Conservation (phyloP, 2,888 invertebrate genomes). For the Philhelius pedissequus region DNA sequence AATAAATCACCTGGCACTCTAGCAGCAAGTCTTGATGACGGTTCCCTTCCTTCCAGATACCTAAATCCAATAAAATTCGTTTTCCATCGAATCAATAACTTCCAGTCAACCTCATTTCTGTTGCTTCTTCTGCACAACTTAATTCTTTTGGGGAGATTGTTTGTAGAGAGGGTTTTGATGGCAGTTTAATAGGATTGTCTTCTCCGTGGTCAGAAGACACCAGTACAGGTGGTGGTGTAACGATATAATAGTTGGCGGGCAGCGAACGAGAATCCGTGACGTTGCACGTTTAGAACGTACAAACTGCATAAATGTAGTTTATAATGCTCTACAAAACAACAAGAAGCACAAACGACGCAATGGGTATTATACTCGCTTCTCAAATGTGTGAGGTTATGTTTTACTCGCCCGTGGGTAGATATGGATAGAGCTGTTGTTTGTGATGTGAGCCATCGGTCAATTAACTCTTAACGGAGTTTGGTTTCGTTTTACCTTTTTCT, state of each 20-base stretch:
- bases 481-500: constrained; percentile 21
- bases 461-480: constrained; percentile 63
- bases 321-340: background rate
- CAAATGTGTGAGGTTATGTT: constrained; percentile 18
- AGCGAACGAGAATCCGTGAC: background rate
- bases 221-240: background rate
- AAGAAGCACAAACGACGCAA: background rate
- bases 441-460: constrained; percentile 46
- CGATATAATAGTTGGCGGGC: background rate
- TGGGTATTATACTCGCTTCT: constrained; percentile 27
- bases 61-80: constrained; percentile 31
- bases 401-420: background rate
- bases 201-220: constrained; percentile 21
- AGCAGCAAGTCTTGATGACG: background rate
- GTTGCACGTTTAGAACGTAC: background rate
- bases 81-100: constrained; percentile 50
- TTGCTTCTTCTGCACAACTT: background rate
- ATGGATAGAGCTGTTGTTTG: background rate
- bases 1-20: constrained; percentile 11
- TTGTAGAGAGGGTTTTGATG: background rate
- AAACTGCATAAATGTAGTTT: constrained; percentile 34
- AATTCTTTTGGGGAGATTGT: constrained; percentile 7
- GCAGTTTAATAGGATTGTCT: background rate
- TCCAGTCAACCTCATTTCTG: constrained; percentile 47
- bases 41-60: constrained; percentile 24